Evolutionary conservation across 2,797 vertebrate genomes (phyloP).

Genomic region (Crypturellus tataupa): DNA sequence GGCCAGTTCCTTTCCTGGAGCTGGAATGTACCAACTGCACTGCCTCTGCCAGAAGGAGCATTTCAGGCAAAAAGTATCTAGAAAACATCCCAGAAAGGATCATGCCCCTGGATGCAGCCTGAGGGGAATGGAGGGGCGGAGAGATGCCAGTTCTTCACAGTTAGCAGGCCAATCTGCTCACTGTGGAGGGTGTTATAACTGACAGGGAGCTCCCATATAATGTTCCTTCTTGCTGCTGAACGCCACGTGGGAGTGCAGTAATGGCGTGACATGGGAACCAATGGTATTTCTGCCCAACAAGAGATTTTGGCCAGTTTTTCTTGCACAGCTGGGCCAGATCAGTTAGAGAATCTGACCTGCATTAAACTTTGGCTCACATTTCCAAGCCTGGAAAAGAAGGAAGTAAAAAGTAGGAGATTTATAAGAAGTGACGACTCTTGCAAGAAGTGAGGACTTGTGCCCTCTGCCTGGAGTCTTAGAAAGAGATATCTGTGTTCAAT

Average conservation of each 20-base stretch:
- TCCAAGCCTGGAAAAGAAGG: not conserved
- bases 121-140: not conserved
- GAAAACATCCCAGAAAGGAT: not conserved
- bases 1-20: not conserved
- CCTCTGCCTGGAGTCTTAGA: not conserved
- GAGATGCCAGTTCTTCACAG: rapidly evolving
- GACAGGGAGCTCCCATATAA: not conserved
- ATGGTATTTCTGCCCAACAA: not conserved
- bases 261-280: not conserved
- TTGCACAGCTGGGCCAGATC: too few relatives aligned
- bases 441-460: not conserved
- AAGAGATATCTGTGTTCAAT: rapidly evolving
- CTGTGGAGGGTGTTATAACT: not conserved
- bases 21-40: rapidly evolving
- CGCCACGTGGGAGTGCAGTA: not conserved
- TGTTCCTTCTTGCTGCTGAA: not conserved
- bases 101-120: not conserved
- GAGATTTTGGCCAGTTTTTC: not conserved
- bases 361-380: not conserved
- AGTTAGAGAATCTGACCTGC: not conserved
- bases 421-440: not conserved
- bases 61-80: not conserved
- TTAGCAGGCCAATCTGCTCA: not conserved
- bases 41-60: not conserved
- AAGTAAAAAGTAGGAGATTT: not conserved